Conservation (phyloP, 2,113 vertebrate species). For the Empidonax traillii region DNA sequence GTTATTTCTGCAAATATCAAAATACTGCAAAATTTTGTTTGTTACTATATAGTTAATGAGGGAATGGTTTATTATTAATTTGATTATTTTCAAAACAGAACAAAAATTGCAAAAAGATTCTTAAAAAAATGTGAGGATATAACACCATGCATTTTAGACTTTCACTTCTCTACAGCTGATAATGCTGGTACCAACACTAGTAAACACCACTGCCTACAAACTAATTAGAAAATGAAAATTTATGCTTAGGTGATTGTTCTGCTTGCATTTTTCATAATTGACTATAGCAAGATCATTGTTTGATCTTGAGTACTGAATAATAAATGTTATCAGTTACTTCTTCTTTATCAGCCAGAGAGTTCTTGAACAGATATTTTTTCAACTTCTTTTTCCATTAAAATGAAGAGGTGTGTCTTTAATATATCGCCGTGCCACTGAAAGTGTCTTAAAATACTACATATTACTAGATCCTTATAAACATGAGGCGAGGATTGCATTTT, state of each 20-base stretch:
- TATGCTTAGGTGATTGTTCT: neutral
- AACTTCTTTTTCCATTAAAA: neutral
- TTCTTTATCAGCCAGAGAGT: neutral
- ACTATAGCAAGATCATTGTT: neutral
- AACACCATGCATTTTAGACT: neutral
- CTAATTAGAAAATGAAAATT: conserved; percentile 11
- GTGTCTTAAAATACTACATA: neutral
- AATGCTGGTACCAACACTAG: neutral
- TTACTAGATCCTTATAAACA: neutral
- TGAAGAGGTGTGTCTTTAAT: neutral
- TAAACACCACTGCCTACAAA: neutral
- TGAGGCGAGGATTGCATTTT: neutral
- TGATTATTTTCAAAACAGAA: neutral
- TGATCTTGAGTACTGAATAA: neutral
- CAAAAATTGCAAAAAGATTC: neutral
- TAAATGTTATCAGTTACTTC: neutral
- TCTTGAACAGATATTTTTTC: neutral
- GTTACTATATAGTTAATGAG: neutral
- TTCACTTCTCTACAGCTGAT: neutral
- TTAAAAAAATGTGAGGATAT: neutral
- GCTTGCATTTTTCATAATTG: neutral
- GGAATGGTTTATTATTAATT: neutral
- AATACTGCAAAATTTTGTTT: neutral
- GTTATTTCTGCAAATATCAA: neutral
- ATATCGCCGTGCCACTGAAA: neutral